A percentile compares a stretch with the other conserved stretches of the same genome.
phyloP scores from a whole-genome alignment of 2,113 vertebrate species.

The Perca fluviatilis region DNA sequence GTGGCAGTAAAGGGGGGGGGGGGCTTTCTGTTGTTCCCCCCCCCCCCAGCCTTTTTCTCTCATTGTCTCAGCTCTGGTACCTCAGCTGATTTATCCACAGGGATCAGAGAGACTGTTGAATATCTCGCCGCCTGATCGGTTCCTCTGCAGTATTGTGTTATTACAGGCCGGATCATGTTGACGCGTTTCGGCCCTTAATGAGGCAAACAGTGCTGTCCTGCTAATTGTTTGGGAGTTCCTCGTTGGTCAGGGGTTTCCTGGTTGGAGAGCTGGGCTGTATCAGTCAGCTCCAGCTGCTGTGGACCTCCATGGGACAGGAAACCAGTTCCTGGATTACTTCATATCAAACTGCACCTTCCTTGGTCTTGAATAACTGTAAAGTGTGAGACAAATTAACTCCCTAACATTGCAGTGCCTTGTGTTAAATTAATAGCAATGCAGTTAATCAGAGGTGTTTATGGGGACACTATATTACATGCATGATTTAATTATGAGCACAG shows the following conservation, averaged over 20 bases:
- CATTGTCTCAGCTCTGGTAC: conserved; percentile 28
- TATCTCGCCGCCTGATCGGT: conserved; percentile 25
- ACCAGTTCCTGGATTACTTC: conserved; percentile 71
- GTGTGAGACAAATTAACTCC: background rate
- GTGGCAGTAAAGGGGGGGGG: conserved; percentile 49
- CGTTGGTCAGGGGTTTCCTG: conserved; percentile 63
- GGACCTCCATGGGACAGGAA: conserved; percentile 67
- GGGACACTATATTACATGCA: background rate
- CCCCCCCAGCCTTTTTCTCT: conserved; percentile 6
- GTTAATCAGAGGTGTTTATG: background rate
- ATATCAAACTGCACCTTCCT: conserved; percentile 56
- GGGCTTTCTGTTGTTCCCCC: conserved; percentile 19
- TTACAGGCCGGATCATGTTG: conserved; percentile 33
- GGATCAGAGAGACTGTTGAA: background rate
- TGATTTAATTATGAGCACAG: background rate
- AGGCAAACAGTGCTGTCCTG: conserved; percentile 57
- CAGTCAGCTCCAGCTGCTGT: conserved; percentile 70
- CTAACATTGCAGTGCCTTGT: background rate
- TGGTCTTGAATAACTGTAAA: conserved; percentile 13
- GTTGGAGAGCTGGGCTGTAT: conserved; percentile 61
- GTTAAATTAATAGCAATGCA: background rate
- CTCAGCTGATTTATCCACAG: conserved; percentile 24
- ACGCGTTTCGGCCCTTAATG: conserved; percentile 58
- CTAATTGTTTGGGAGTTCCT: conserved; percentile 79
- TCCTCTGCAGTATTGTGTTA: conserved; percentile 55